Percentiles rank a stretch among this genome's conserved stretches.
Evolutionary conservation across 2,888 invertebrate genomes (phyloP).

Genomic region (Tipula confusa): DNA sequence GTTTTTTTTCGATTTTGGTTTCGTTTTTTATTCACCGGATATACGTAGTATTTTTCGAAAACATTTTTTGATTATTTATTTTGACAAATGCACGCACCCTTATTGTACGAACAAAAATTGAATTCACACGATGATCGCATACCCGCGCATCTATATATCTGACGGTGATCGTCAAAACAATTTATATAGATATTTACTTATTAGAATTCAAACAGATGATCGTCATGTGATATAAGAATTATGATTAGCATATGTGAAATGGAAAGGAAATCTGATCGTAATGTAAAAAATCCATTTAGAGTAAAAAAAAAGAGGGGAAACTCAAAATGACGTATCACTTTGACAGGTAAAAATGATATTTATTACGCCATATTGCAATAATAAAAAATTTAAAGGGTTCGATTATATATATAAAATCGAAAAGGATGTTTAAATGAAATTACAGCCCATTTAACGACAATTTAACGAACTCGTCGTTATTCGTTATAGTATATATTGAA

Average conservation of each 20-base stretch:
- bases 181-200: not conserved
- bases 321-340: not conserved
- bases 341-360: not conserved
- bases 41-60: not conserved
- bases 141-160: not conserved
- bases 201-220: constrained; percentile 12
- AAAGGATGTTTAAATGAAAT: not conserved
- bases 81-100: constrained; percentile 3
- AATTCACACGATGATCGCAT: constrained; percentile 14
- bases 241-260: constrained; percentile 16
- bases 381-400: not conserved
- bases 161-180: not conserved
- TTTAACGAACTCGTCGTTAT: not conserved
- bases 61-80: not conserved
- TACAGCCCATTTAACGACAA: not conserved
- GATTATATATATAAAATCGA: not conserved
- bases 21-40: not conserved
- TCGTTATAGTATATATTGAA: not conserved
- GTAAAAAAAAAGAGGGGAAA: not conserved
- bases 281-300: not conserved
- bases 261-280: not conserved
- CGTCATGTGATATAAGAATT: not conserved
- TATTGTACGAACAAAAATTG: not conserved
- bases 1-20: not conserved
- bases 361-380: not conserved